Evolutionary conservation across 2,113 vertebrate species (phyloP), one percentile per base, ranked within the genome.

Genomic region (Eudorcas thomsonii): DNA sequence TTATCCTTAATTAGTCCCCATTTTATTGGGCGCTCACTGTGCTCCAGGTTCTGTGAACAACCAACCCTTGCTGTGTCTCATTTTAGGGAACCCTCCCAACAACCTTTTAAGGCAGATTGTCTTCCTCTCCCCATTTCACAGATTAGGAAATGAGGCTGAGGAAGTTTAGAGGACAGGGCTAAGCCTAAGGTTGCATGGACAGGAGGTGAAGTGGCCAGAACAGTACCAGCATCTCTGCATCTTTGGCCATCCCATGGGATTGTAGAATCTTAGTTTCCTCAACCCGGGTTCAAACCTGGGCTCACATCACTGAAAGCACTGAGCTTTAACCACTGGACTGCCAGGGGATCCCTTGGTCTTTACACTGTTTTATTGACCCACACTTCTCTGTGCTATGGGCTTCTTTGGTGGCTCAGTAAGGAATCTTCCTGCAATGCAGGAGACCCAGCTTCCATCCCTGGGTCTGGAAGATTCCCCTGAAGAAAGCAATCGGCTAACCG

Each of bases 21-120:
- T 43, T 10, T n/a, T 1, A 0, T 2, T 4, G 77, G 45, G 25
- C 0, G 0, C 43, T 26, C 39, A 2, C 62, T 0, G 0, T 4
- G 14, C 6, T 14, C 39, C 25, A 7, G 59, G 14, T 2, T 6
- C 50, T 43, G 23, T n/a, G 7, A 13, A 13, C 50, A 30, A 59
- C 15, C 71, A 39, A 25, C 19, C 10, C 25, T 43, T 11, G 30
- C 28, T 13, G 9, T 13, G 15, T 17, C 88, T 67, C 8, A 11
- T 4, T 15, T 50, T 52, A 23, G 2, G 23, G 92, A 16, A 19
- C 23, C 87, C 23, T 55, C 52, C 14, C 15, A 14, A 3, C 25
- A 30, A 7, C 23, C n/a, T 28, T 21, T 17, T 25, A 52, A 23
- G 48, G 16, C 25, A 52, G 7, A 21, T 3, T 28, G 5, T 14